Evolutionary conservation across 2,113 vertebrate species (phyloP).

Genomic region (Talpa occidentalis): DNA sequence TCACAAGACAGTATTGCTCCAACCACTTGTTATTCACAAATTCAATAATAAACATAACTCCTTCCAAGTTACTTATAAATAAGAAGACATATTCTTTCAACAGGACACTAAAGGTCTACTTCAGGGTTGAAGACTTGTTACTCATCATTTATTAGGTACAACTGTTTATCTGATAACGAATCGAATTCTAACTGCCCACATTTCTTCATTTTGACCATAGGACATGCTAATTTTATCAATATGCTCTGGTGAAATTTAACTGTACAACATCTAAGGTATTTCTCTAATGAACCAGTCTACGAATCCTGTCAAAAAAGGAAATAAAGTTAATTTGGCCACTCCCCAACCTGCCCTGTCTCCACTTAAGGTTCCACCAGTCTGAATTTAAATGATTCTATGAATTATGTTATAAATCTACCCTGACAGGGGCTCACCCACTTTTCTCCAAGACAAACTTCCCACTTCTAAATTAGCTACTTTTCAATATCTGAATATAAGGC

Average conservation of each 20-base stretch:
- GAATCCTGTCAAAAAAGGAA: conserved; percentile 12
- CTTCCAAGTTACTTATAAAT: not conserved
- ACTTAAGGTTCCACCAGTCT: not conserved
- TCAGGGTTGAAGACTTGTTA: not conserved
- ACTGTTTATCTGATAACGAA: not conserved
- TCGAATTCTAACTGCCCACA: not conserved
- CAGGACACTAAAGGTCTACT: not conserved
- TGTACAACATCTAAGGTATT: conserved; percentile 14
- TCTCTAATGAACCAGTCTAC: conserved; percentile 1
- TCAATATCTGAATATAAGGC: not conserved
- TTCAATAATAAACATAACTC: conserved; percentile 10
- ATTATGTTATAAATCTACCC: not conserved
- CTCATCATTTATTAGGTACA: not conserved
- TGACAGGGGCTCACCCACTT: not conserved
- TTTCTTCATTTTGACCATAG: not conserved
- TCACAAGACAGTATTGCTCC: not conserved
- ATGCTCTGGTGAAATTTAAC: conserved; percentile 25
- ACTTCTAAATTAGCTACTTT: conserved; percentile 39
- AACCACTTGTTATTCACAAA: conserved; percentile 27
- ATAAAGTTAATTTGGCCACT: conserved; percentile 3
- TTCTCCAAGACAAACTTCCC: conserved; percentile 13
- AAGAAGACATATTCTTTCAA: conserved; percentile 8
- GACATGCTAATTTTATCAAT: conserved; percentile 29
- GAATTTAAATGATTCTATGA: conserved; percentile 23
- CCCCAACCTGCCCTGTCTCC: not conserved